Evolutionary conservation across 2,113 vertebrate genomes (phyloP), one percentile per base, ranked within the genome.

Genomic region (Lonchura striata): DNA sequence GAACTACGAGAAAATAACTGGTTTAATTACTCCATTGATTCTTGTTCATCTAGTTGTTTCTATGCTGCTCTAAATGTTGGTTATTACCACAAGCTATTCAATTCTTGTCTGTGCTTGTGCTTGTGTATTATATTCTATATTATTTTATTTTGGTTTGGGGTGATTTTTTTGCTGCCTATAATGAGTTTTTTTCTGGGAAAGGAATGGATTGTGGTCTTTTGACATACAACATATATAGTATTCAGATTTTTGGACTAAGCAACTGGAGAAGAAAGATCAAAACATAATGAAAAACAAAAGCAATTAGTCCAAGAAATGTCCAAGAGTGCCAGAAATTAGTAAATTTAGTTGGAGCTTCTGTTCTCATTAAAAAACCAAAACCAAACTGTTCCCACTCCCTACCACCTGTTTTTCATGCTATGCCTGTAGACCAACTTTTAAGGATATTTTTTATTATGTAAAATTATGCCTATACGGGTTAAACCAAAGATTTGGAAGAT

Each of bases 361-460:
- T 50, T 79, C 15, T 79, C 2, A 15, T 53, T 46, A 28, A 69
- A 77, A 53, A 25, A 1, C 5, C 33, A 53, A 64, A 46, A 10
- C 7, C 14, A 39, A 72, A 31, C 2, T 5, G 2, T 5, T 21
- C 11, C 31, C 19, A 18, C 6, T 21, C 7, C 6, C 4, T 35
- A 35, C 11, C 21, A 69, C 31, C 10, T 33, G 14, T 42, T 59
- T 49, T 59, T 39, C 8, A 8, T 46, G 5, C 3, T 46, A 7
- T 3, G 2, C 20, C 27, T 42, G 28, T 35, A 91, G 35, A 53
- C 5, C 4, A 64, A 9, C 10, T 12, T 59, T 9, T 39, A 59
- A 54, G n/a, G 18, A 35, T 37, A 39, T 78, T 88, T 66, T 76
- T 47, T 37, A 42, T 52, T 11, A 39, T 11, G 11, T 39, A 53